Base-by-base conservation (phyloP, 2,888 invertebrate species). In the Oxystoma pomonae region DNA sequence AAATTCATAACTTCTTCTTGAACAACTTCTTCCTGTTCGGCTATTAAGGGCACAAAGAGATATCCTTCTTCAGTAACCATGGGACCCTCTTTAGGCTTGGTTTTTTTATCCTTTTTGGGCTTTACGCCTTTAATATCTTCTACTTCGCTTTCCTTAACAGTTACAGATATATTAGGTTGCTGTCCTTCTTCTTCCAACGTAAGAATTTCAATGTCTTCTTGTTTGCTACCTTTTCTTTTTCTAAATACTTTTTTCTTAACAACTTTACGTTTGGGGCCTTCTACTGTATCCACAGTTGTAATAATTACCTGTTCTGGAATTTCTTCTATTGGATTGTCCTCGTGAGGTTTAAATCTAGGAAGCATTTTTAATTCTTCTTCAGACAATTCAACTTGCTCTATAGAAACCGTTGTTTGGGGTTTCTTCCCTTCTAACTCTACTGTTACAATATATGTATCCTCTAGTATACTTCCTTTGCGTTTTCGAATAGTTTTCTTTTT, bases 401-500 rank as follows among this genome's bases (percentile, higher is more conserved):
- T 71, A 0, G 70, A 68, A 20, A 72, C 70, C 3, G 73, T 71
- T 49, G 63, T 70, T 65, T 74, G 72, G 19, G 72, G 73, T 65
- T 70, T 71, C 65, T 74, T 72, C 3, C 74, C 74, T 66, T 75
- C 74, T 65, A 70, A 68, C 61, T 76, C 74, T 56, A 77, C 72
- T 3, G 70, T 70, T 19, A 76, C 71, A 16, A 76, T 75, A 21
- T 76, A 64, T 0, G 77, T 77, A 50, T 67, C 71, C 60, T 74
- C 75, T 67, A 77, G 72, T 66, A 74, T 74, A 18, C 68, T 72
- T 55, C 77, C 78, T 61, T 76, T 75, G 5, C 72, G 75, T 68
- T 77, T 79, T 64, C 75, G 75, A 53, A 80, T 75, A 5, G 74
- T 71, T 61, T 75, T 72, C 55, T 76, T 79, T 68, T 77, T 81